Percentiles rank a stretch among this genome's conserved stretches.
Evolutionary conservation across 2,797 vertebrate genomes (phyloP).

Genomic region (Natrix natrix): DNA sequence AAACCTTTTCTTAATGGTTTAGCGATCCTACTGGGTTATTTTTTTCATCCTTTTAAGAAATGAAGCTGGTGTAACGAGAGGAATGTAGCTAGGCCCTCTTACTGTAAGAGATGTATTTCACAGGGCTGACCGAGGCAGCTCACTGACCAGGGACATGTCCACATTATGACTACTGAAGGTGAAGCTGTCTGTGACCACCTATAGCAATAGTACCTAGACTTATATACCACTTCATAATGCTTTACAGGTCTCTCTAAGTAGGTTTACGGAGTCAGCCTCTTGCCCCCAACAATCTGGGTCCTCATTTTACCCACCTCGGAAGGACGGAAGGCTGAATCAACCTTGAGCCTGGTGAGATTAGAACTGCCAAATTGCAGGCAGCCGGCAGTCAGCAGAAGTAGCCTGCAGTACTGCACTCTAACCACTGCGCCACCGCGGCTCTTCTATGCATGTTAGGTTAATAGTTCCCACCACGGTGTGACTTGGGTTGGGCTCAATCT

Average conservation of each 20-base stretch:
- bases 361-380: too few relatives aligned
- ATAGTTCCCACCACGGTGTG: background rate
- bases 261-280: too few relatives aligned
- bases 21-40: slow-evolving; percentile 1
- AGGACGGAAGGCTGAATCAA: too few relatives aligned
- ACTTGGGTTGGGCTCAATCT: background rate
- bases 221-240: too few relatives aligned
- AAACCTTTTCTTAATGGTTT: slow-evolving; percentile 30
- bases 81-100: background rate
- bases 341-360: too few relatives aligned
- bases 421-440: too few relatives aligned
- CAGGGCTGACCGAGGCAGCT: background rate
- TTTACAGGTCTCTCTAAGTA: too few relatives aligned
- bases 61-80: background rate
- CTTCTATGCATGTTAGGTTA: background rate
- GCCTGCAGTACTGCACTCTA: too few relatives aligned
- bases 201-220: too few relatives aligned
- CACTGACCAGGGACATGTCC: background rate
- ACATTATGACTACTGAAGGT: background rate
- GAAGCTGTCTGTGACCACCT: background rate
- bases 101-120: background rate
- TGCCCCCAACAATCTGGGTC: too few relatives aligned
- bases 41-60: background rate
- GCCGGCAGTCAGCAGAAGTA: too few relatives aligned
- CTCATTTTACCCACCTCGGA: too few relatives aligned